Evolutionary conservation across 2,888 invertebrate species (phyloP), one percentile per base, ranked within the genome.

Genomic region (Villa cingulata): DNA sequence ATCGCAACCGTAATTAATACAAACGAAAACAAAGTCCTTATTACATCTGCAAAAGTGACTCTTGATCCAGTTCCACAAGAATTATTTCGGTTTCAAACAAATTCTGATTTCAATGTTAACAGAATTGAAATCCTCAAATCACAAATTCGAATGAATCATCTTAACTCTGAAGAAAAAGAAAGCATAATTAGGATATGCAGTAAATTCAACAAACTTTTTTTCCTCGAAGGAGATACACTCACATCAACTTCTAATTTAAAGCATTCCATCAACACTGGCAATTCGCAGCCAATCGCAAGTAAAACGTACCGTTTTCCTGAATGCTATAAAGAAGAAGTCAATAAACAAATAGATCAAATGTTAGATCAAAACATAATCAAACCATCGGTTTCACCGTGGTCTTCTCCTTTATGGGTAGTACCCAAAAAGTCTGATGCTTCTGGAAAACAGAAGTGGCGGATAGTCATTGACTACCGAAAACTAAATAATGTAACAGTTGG

Each of bases 161-260:
- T 58, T 38, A 62, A 61, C 42, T 7, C 42, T 1, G 60, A 62
- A 51, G 45, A 51, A 45, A 38, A 42, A 32, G 36, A 44, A 16
- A 37, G 43, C 12, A 41, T 47, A 9, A 36, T 43, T 4, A 37
- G 16, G 17, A 50, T 45, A 19, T 50, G 47, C 16, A 23, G 37
- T 12, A 37, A 50, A 38, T 50, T 37, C 29, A 48, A 46, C 32
- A 43, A 51, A 32, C 12, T 51, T 7, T 48, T 43, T 46, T 38
- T 38, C 12, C 40, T 48, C 10, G 41, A 48, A 18, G 48, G 42
- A 10, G 49, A 49, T 15, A 20, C 44, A 4, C 34, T 51, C 10
- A 32, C 48, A 2, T n/a, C 29, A n/a, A 51, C 47, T 5, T 20
- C 40, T n/a, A 12, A 42, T 16, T 42, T 47, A 18, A 36, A 32